Conservation (phyloP, 2,113 vertebrate species). For the Gila orcuttii region DNA sequence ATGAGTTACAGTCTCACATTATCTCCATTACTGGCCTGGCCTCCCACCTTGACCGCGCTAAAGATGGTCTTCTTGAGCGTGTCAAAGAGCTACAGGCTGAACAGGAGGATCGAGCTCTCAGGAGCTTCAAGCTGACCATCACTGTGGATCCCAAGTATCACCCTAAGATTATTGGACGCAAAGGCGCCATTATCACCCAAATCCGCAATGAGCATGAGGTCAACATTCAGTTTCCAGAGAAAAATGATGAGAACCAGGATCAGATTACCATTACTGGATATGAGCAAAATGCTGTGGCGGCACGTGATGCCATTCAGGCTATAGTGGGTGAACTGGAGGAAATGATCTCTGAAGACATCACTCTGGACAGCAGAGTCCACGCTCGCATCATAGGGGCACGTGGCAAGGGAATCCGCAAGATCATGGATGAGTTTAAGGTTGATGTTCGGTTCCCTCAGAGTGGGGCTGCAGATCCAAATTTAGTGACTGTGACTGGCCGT, state of each 20-base stretch:
- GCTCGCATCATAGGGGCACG: conserved; percentile 95
- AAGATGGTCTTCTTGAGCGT: conserved; percentile 88
- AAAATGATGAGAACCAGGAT: conserved; percentile 95
- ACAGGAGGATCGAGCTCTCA: conserved; percentile 94
- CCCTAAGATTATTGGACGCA: conserved; percentile 98
- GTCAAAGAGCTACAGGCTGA: conserved; percentile 94
- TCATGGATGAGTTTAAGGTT: conserved; percentile 99
- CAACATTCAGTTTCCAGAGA: conserved; percentile 97
- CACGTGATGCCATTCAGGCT: conserved; percentile 90
- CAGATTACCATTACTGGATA: conserved; percentile 98
- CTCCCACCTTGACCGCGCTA: conserved; percentile 89
- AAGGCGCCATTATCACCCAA: conserved; percentile 93
- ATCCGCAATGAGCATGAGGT: conserved; percentile 95
- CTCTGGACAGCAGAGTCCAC: conserved; percentile 91
- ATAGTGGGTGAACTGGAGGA: conserved; percentile 94
- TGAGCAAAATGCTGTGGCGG: conserved; percentile 91
- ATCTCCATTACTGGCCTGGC: conserved; percentile 92
- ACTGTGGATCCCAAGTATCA: conserved; percentile 97
- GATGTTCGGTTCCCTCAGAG: conserved; percentile 97
- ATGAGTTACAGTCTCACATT: conserved; percentile 90
- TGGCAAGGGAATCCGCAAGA: conserved; percentile 95
- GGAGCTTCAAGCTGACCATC: conserved; percentile 95
- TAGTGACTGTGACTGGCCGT: conserved; percentile 92
- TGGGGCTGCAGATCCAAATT: conserved; percentile 91
- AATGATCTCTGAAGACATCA: conserved; percentile 95